Conservation (phyloP, 2,888 invertebrate genomes). For the Hymenopus coronatus region DNA sequence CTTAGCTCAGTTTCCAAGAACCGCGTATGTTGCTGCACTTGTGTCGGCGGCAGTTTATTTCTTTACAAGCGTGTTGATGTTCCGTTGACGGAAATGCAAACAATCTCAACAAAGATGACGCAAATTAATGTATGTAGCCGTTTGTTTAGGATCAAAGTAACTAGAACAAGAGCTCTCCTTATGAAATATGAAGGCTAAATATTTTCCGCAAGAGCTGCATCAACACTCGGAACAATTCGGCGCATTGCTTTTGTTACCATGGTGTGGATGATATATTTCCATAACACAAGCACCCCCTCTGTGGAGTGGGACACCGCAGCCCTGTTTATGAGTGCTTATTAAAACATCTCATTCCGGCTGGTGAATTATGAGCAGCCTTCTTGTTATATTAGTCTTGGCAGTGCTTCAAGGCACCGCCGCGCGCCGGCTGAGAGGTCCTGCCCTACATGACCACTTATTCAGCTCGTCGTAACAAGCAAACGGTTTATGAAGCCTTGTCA, state of each 20-base stretch:
- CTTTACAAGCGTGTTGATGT: neutral
- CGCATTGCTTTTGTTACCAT: slow-evolving; percentile 1
- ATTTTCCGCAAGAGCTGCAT: neutral
- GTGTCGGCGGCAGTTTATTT: neutral
- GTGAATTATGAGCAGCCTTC: slow-evolving; percentile 28
- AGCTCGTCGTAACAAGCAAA: neutral
- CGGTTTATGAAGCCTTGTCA: neutral
- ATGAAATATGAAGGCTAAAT: slow-evolving; percentile 9
- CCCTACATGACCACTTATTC: neutral
- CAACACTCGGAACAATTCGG: neutral
- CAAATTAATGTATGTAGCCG: neutral
- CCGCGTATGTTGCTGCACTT: neutral
- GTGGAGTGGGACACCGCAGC: slow-evolving; percentile 26
- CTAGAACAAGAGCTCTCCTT: neutral
- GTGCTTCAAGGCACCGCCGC: slow-evolving; percentile 13
- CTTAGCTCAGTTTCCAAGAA: neutral
- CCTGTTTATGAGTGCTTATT: slow-evolving; percentile 33
- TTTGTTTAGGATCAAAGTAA: neutral
- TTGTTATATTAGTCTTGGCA: slow-evolving; percentile 31
- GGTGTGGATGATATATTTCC: slow-evolving; percentile 30
- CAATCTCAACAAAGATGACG: neutral
- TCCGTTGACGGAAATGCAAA: neutral
- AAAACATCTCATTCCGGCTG: slow-evolving; percentile 32
- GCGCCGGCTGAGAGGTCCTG: neutral
- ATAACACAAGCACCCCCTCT: slow-evolving; percentile 23